Percentiles rank a stretch among this genome's conserved stretches.
Evolutionary conservation across 2,113 vertebrate genomes (phyloP).

Genomic region (Noturus placidus): DNA sequence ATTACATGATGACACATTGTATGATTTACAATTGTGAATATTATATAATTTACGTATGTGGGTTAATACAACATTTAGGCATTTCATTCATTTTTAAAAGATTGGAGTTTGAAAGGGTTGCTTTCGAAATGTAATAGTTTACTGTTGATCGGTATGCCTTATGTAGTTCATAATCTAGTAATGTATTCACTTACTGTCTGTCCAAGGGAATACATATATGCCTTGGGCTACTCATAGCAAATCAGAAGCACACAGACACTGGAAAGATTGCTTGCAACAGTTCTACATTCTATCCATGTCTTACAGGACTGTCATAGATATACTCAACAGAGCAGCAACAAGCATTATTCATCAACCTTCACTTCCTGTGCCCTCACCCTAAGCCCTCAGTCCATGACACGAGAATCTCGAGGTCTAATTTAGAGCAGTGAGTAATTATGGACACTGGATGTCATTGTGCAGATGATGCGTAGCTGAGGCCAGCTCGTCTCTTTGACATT

Average conservation of each 20-base stretch:
- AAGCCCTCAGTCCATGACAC: constrained; percentile 46
- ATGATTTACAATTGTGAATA: background rate
- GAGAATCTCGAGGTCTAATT: constrained; percentile 49
- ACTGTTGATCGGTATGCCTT: background rate
- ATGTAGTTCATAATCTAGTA: constrained; percentile 1
- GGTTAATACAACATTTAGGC: background rate
- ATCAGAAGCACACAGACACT: constrained; percentile 1
- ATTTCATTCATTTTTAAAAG: background rate
- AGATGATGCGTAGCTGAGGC: constrained; percentile 49
- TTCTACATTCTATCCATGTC: constrained; percentile 46
- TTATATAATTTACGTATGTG: background rate
- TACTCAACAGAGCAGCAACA: constrained; percentile 50
- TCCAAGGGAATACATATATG: constrained; percentile 6
- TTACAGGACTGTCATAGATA: constrained; percentile 53
- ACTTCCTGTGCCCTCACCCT: constrained; percentile 45
- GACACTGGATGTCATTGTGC: constrained; percentile 51
- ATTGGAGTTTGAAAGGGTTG: background rate
- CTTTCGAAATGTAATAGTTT: background rate
- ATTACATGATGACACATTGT: background rate
- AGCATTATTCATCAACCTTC: constrained; percentile 53
- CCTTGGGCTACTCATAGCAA: constrained; percentile 14
- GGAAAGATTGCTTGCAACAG: constrained; percentile 26
- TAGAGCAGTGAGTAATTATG: constrained; percentile 51
- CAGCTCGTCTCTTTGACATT: constrained; percentile 53
- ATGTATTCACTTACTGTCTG: constrained; percentile 3